Evolutionary conservation across 53 echinoderm and acorn worm genomes (phyloP).

Genomic region (Patiria pectinifera): DNA sequence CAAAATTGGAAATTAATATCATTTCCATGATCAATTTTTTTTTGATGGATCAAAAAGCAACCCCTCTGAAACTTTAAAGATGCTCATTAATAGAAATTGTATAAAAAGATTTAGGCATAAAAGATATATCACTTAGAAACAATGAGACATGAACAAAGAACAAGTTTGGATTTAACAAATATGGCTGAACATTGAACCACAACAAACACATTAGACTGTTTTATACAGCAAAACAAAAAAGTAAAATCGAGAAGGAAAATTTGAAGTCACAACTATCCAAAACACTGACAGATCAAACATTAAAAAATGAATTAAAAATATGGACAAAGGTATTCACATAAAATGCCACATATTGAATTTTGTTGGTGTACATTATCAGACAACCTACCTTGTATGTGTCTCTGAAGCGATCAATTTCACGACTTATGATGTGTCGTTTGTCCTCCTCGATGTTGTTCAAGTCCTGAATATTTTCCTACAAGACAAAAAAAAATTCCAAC

Average conservation of each 20-base stretch:
- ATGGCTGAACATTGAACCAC: no score
- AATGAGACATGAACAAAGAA: neutral
- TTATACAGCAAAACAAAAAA: neutral
- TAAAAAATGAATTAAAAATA: no score
- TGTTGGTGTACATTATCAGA: neutral
- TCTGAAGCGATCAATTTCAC: slow-evolving; percentile 92
- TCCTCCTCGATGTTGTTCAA: slow-evolving; percentile 92
- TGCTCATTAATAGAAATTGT: neutral
- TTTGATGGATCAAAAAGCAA: neutral
- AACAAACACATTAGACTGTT: neutral
- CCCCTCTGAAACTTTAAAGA: neutral
- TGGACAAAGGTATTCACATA: neutral
- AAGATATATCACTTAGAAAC: neutral
- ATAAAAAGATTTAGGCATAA: neutral
- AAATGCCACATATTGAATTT: neutral
- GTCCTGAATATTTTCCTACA: slow-evolving; percentile 92
- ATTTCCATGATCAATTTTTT: neutral
- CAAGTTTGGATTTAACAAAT: neutral
- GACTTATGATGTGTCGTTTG: slow-evolving; percentile 88
- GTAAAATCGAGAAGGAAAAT: neutral
- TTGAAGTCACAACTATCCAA: neutral
- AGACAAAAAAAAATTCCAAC: neutral
- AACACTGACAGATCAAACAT: neutral
- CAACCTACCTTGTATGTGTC: slow-evolving; percentile 90
- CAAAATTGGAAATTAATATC: neutral